Evolutionary conservation across 2,797 vertebrate species (phyloP).

Genomic region (Darevskia nairensis): DNA sequence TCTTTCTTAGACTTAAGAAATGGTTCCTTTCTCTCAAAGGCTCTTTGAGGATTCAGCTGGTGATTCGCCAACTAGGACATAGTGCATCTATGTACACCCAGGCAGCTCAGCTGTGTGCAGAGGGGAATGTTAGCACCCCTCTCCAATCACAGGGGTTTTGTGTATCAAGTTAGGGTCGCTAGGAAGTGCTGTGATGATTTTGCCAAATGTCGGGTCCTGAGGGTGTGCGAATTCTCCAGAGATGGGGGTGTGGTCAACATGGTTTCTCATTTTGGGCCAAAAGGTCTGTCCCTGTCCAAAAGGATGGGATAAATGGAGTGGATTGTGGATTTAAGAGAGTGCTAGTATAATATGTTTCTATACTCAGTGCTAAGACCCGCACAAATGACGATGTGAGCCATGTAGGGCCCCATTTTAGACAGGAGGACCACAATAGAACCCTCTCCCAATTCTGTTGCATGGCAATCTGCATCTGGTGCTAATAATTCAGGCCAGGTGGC

Average conservation of each 20-base stretch:
- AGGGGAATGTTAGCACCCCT: not conserved
- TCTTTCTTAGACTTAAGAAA: not conserved
- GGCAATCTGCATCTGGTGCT: not conserved
- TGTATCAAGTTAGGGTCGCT: not conserved
- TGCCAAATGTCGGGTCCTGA: not conserved
- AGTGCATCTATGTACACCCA: not conserved
- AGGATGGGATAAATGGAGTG: not conserved
- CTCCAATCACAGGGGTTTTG: not conserved
- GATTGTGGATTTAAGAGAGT: not conserved
- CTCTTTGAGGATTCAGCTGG: not conserved
- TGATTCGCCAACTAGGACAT: not conserved
- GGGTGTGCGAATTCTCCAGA: not conserved
- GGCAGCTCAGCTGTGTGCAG: not conserved
- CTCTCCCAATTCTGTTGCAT: no score
- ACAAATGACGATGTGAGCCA: no score
- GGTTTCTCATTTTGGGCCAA: not conserved
- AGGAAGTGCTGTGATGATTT: not conserved
- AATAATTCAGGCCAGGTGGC: not conserved
- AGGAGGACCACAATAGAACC: no score
- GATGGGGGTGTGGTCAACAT: not conserved
- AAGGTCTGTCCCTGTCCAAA: not conserved
- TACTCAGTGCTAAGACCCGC: not conserved
- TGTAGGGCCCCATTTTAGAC: no score
- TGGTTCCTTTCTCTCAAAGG: not conserved
- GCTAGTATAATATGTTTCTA: no score